Evolutionary conservation across 2,113 vertebrate genomes (phyloP), one percentile per base, ranked within the genome.

Genomic region (Hirundichthys speculiger): DNA sequence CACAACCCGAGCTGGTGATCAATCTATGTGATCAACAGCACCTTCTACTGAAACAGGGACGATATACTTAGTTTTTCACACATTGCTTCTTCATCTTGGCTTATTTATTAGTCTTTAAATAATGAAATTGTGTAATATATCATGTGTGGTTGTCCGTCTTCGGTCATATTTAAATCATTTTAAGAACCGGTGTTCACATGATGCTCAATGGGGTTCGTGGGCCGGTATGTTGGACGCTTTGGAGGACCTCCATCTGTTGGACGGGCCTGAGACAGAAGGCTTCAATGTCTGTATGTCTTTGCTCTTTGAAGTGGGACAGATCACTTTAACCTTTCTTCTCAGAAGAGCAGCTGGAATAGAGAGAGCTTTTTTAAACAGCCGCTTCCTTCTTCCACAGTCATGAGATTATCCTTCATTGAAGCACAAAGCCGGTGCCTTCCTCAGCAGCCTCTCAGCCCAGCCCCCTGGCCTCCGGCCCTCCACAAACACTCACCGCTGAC

Each of bases 251-350:
- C 87, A 89, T 90, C 88, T 87, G 82, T 81, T 77, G 53, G 63
- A 54, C 21, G 64, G 43, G 63, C 60, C 62, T 22, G n/a, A 73
- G 75, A 67, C 76, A 83, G 82, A 84, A 74, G 73, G 63, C 61
- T 13, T 61, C 65, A 41, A 13, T 79, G 72, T 69, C 64, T 68
- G 47, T 47, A 69, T 71, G 52, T 73, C 63, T 76, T 61, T 52
- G 62, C 42, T 72, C 83, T 89, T 89, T 92, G 86, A 90, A 91
- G 84, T 87, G 88, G 88, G 84, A 81, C 90, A 88, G 86, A 90
- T 92, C 89, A 83, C 77, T 91, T 89, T 90, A 88, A 87, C 88
- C 81, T 88, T 68, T 82, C 80, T 73, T 87, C 79, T 83, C 76
- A 85, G 66, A 66, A 72, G 73, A 90, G 75, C 86, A 87, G 83